Evolutionary conservation across 1,140 invertebrate species (phyloP).

Genomic region (Vanessa tameamea): DNA sequence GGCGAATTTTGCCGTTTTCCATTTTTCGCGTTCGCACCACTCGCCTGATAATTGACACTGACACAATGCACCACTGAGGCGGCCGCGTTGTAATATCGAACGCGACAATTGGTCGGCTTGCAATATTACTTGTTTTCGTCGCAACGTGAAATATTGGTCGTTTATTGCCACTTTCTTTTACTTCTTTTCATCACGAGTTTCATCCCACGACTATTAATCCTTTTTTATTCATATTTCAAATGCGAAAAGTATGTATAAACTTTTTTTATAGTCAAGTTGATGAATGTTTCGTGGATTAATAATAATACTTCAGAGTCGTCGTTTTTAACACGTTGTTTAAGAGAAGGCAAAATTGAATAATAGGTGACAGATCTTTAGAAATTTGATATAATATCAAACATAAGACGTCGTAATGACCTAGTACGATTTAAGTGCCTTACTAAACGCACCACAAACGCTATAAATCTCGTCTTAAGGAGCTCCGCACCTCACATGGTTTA

Average conservation of each 20-base stretch:
- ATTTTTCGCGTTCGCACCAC: conserved; percentile 34
- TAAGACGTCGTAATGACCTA: neutral
- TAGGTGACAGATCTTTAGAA: too few species aligned
- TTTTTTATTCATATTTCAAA: neutral
- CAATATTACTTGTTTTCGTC: conserved; percentile 30
- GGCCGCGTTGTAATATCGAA: conserved; percentile 25
- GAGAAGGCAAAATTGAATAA: too few species aligned
- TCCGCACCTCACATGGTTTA: conserved; percentile 7
- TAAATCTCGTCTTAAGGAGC: conserved; percentile 13
- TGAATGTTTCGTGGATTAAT: too few species aligned
- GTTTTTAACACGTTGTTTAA: too few species aligned
- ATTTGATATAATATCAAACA: neutral
- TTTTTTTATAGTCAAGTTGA: too few species aligned
- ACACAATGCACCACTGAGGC: conserved; percentile 38
- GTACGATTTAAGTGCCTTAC: neutral
- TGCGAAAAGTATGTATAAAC: neutral
- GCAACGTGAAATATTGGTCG: conserved; percentile 18
- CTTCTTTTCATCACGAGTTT: neutral
- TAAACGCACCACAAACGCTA: conserved; percentile 9
- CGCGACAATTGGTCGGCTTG: conserved; percentile 20
- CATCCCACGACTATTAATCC: neutral
- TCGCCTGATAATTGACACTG: conserved; percentile 46
- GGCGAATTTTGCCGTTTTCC: conserved; percentile 39
- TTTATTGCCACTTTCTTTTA: conserved; percentile 11
- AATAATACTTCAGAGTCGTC: too few species aligned